phyloP scores from a whole-genome alignment of 35 echinoderm and acorn worm species.

The Holothuria glaberrima region DNA sequence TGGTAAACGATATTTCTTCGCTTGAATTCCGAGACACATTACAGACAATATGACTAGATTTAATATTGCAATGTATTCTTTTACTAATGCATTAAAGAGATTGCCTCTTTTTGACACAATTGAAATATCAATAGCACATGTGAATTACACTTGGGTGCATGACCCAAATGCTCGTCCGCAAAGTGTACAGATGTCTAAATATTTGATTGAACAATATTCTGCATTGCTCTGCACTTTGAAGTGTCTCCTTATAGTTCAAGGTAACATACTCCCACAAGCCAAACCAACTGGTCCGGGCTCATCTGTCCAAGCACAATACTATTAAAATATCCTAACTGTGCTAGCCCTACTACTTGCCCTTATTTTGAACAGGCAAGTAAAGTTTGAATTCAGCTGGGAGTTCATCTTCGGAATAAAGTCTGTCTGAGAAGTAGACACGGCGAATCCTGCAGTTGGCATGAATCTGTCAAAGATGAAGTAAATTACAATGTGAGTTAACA shows the following conservation, averaged over 20 bases:
- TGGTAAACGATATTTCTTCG: too few relatives aligned
- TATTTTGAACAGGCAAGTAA: conserved; percentile 96
- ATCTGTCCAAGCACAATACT: conserved; percentile 16
- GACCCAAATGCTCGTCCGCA: too few relatives aligned
- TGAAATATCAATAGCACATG: too few relatives aligned
- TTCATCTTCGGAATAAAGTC: conserved; percentile 99
- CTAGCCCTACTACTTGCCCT: conserved; percentile 53
- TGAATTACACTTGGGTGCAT: too few relatives aligned
- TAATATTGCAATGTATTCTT: too few relatives aligned
- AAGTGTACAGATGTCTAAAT: too few relatives aligned
- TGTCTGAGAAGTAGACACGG: conserved; percentile 96
- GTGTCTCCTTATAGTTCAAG: not conserved
- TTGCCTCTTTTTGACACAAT: too few relatives aligned
- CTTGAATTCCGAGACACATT: too few relatives aligned
- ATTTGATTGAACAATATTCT: conserved; percentile 20
- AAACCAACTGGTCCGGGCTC: not conserved
- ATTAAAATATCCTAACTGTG: conserved; percentile 17
- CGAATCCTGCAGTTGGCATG: conserved; percentile 99
- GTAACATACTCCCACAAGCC: not conserved
- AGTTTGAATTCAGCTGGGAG: conserved; percentile 98
- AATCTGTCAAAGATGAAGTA: conserved; percentile 63
- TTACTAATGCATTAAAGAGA: too few relatives aligned
- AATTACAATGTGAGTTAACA: not conserved
- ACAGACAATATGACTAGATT: too few relatives aligned
- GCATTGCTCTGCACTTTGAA: conserved; percentile 13